Evolutionary conservation across 1,140 invertebrate genomes (phyloP), one percentile per base, ranked within the genome.

Genomic region (Neodiprion lecontei): DNA sequence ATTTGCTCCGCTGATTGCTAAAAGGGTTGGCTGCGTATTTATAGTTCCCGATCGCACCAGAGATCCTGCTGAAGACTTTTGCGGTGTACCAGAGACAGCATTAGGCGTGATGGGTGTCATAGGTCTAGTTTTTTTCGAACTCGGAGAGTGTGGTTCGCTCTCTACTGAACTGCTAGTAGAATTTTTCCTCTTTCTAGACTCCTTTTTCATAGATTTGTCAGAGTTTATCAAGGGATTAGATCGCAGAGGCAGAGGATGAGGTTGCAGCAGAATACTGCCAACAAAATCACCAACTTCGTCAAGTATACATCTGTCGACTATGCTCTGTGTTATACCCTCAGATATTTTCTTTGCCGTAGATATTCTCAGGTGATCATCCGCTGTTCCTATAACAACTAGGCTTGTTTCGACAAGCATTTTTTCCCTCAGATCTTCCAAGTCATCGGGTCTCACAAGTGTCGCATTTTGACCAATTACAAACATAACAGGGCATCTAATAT

Each of bases 381-480:
- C 95, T 50, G 93, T 93, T 23, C 95, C 95, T n/a, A 97, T 92
- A 1, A 97, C 91, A 11, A 97, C 89, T 12, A 97, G 84, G 72
- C 93, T 92, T 1, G 94, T 94, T 81, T 96, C 93, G 0, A 94
- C 92, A 75, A 92, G 87, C 92, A 96, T 93, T 70, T 91, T 90
- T 80, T 94, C 91, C 9, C 95, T 86, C 10, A 96, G 83, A 71
- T 94, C 92, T 84, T 97, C 95, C 72, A 97, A 89, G 82, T 95
- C 94, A 79, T 96, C 94, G 49, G 92, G 86, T 28, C 91, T 92
- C 70, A 85, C 89, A 72, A 83, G 83, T 86, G 89, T 90, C 0
- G 95, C 91, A 84, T 94, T 92, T 82, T 96, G 93, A 4, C 96
- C 96, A 77, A 96, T 92, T 1, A 96, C 90, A 88, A 96, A 96